A percentile compares a stretch with the other conserved stretches of the same genome.
Conservation (phyloP, 2,888 invertebrate species). For the Drosophila parthenogenetica region DNA sequence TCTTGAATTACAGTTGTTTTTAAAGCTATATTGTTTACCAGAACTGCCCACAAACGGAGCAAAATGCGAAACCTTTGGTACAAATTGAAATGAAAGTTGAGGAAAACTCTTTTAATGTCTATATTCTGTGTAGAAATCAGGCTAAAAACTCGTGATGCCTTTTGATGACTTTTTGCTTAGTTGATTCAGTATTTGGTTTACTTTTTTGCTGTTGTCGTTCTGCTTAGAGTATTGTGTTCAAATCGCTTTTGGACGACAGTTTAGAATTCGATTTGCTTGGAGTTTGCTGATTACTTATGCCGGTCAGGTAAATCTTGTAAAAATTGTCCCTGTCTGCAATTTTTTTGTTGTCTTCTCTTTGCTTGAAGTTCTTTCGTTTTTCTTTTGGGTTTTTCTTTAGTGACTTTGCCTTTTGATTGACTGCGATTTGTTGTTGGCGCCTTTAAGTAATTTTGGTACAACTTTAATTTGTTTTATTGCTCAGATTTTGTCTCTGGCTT, state of each 20-base stretch:
- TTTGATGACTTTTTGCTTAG: conserved; percentile 49
- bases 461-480: conserved; percentile 72
- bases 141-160: conserved; percentile 1
- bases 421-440: conserved; percentile 62
- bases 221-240: conserved; percentile 50
- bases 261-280: conserved; percentile 72
- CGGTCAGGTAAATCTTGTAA: conserved; percentile 76
- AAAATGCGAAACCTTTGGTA: no score
- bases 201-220: conserved; percentile 1
- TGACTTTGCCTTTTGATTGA: conserved; percentile 40
- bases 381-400: neutral
- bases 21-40: no score
- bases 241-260: conserved; percentile 77
- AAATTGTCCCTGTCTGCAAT: conserved; percentile 52
- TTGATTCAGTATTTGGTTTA: neutral
- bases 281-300: conserved; percentile 72
- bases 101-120: no score
- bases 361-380: neutral
- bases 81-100: no score
- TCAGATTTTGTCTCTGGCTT: conserved; percentile 29
- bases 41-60: no score
- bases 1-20: no score
- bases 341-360: conserved; percentile 13
- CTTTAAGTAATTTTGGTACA: conserved; percentile 59
- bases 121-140: no score